Evolutionary conservation across 2,113 vertebrate genomes (phyloP).

Genomic region (Azemiops feae): DNA sequence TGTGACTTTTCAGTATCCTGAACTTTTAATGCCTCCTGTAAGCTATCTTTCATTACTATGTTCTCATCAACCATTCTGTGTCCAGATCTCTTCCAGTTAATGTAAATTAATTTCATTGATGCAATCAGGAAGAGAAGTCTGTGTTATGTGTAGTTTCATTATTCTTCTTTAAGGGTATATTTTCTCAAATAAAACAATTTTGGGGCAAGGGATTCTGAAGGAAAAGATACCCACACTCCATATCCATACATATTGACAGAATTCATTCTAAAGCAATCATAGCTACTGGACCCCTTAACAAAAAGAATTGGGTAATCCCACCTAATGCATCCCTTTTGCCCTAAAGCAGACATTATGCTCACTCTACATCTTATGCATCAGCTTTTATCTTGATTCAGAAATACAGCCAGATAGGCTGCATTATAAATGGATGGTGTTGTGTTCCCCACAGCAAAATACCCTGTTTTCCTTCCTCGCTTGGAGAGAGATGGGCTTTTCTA

Average conservation of each 20-base stretch:
- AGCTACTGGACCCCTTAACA: background rate
- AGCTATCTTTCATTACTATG: background rate
- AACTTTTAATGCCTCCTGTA: background rate
- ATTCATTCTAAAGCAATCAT: too few relatives aligned
- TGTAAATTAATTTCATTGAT: background rate
- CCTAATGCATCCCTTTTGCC: accelerated
- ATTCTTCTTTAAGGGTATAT: background rate
- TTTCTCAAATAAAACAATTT: background rate
- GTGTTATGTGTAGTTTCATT: background rate
- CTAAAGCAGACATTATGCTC: accelerated
- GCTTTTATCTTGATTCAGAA: slow-evolving; percentile 5
- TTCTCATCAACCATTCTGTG: background rate
- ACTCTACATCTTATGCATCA: background rate
- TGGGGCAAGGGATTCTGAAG: background rate
- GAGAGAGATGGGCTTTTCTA: background rate
- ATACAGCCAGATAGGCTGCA: slow-evolving; percentile 22
- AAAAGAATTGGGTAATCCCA: background rate
- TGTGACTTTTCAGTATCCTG: accelerated
- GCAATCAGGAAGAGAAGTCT: background rate
- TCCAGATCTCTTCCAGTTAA: background rate
- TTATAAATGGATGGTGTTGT: slow-evolving; percentile 47
- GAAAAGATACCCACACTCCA: background rate
- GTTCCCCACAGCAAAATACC: background rate
- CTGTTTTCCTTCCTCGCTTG: background rate
- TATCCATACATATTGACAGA: too few relatives aligned